These are phyloP conservation scores for Brachyhypopomus occidentalis DNA, from an alignment of 2,113 vertebrate genomes.

Conservation along the genomic window DNA sequence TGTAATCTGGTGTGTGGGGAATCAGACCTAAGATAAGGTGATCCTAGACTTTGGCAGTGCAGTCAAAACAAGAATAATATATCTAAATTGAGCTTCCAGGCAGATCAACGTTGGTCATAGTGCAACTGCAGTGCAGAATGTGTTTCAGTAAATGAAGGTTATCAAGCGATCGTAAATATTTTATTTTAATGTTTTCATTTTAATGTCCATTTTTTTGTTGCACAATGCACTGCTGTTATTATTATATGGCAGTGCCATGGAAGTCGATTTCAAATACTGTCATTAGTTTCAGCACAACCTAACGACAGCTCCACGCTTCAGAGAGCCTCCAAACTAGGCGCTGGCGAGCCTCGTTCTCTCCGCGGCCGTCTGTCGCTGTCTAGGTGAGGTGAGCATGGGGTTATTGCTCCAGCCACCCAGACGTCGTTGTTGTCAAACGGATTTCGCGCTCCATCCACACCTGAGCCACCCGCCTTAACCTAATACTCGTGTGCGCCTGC, in stretches of 20 bases:
- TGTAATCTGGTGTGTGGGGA: constrained; percentile 27
- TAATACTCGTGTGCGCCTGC: constrained; percentile 26
- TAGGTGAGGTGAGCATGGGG: constrained; percentile 3
- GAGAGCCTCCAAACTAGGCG: constrained; percentile 36
- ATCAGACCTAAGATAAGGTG: constrained; percentile 26
- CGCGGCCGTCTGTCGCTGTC: neutral
- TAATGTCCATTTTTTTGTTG: neutral
- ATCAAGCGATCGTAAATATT: neutral
- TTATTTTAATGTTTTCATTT: neutral
- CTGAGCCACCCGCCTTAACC: constrained; percentile 29
- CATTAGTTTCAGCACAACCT: constrained; percentile 13
- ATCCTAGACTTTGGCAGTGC: constrained; percentile 21
- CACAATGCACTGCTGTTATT: neutral
- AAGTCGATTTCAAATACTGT: neutral
- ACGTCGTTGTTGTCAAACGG: constrained; percentile 58
- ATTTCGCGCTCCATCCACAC: constrained; percentile 52
- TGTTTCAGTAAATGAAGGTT: neutral
- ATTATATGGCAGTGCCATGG: neutral
- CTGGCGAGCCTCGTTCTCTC: constrained; percentile 1
- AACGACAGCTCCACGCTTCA: constrained; percentile 14
- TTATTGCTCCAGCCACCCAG: constrained; percentile 41
- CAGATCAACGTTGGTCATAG: neutral
- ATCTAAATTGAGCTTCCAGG: neutral
- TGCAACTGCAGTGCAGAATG: neutral
- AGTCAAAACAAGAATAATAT: neutral